A percentile compares a stretch with the other conserved stretches of the same genome.
Conservation (phyloP, 35 echinoderm and acorn worm genomes). For the Ophioderma brevispina region DNA sequence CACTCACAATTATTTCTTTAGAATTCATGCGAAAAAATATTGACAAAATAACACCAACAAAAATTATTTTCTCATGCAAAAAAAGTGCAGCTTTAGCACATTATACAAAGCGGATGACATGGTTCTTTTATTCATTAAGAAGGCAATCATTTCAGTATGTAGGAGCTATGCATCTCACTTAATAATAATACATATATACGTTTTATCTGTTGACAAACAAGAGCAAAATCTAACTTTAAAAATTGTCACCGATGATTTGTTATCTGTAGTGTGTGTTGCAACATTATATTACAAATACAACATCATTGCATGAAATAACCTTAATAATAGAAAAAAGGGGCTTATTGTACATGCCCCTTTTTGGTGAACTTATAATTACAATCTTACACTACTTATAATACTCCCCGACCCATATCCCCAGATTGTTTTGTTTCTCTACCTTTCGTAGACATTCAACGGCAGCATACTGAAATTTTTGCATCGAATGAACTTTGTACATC, state of each 20-base stretch:
- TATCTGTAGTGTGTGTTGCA: background rate
- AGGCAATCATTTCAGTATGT: background rate
- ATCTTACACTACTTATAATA: background rate
- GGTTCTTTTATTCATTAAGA: background rate
- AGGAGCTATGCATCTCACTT: background rate
- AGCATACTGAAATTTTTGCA: background rate
- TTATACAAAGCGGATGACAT: conserved; percentile 10
- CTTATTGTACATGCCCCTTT: background rate
- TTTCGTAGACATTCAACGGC: background rate
- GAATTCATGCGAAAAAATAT: conserved; percentile 2
- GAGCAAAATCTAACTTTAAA: background rate
- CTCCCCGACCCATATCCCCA: background rate
- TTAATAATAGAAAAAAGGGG: background rate
- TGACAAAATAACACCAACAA: background rate
- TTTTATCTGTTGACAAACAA: background rate
- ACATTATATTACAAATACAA: conserved; percentile 5
- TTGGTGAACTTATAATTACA: background rate
- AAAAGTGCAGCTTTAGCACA: background rate
- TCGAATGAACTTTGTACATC: background rate
- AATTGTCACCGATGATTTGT: background rate
- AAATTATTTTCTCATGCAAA: background rate
- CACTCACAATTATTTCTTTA: background rate
- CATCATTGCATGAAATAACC: conserved; percentile 1
- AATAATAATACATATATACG: background rate
- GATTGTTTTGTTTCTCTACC: too few relatives aligned